These are phyloP conservation scores for Scaptomyza tumidula DNA, from an alignment of 2,888 invertebrate genomes.

Conservation along the genomic window DNA sequence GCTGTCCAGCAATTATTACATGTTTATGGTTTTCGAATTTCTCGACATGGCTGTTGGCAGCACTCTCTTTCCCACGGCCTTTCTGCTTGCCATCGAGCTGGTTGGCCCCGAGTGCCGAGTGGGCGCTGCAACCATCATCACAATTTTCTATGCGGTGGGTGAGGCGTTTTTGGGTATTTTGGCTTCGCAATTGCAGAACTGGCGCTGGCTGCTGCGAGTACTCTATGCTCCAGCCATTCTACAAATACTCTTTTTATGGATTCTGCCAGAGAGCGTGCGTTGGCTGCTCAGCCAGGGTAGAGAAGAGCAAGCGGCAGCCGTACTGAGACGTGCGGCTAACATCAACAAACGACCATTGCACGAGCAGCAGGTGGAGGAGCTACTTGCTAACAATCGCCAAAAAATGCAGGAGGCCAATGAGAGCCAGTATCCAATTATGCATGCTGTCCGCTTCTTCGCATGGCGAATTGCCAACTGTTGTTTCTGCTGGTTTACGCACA, in stretches of 20 bases:
- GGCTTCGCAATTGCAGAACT: conserved; percentile 88
- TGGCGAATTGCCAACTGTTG: conserved; percentile 86
- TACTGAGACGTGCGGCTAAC: conserved; percentile 87
- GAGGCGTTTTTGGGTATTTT: conserved; percentile 88
- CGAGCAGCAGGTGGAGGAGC: conserved; percentile 63
- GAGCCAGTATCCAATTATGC: conserved; percentile 72
- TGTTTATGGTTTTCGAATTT: conserved; percentile 89
- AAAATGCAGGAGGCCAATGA: conserved; percentile 70
- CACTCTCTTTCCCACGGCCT: conserved; percentile 89
- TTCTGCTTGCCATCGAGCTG: conserved; percentile 90
- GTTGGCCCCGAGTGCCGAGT: conserved; percentile 90
- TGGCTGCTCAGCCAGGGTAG: conserved; percentile 89
- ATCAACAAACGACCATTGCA: conserved; percentile 85
- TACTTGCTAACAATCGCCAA: conserved; percentile 64
- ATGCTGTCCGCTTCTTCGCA: conserved; percentile 66
- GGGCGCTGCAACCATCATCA: conserved; percentile 89
- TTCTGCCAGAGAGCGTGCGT: conserved; percentile 89
- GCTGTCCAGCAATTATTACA: conserved; percentile 88
- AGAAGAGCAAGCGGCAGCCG: conserved; percentile 86
- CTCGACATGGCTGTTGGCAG: conserved; percentile 89
- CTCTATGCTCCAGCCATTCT: conserved; percentile 89
- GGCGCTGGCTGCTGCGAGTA: conserved; percentile 88
- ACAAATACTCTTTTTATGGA: conserved; percentile 88
- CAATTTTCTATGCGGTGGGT: conserved; percentile 89
- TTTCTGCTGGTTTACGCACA: conserved; percentile 91